Evolutionary conservation across 2,797 vertebrate genomes (phyloP).

Genomic region (Sebastiscus albofasciatus): DNA sequence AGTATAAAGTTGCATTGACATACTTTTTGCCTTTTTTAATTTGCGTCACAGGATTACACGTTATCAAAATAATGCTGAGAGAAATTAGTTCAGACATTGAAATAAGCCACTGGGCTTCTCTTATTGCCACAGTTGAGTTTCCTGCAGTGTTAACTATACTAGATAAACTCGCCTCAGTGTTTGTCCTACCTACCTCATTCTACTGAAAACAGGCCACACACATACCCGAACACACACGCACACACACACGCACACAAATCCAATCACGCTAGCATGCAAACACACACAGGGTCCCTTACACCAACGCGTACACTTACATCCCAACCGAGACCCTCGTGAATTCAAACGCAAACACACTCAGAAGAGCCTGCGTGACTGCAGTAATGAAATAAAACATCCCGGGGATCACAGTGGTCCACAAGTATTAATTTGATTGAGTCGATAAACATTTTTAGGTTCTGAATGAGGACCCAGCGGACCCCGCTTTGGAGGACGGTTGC

Average conservation of each 20-base stretch:
- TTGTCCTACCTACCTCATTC: slow-evolving; percentile 50
- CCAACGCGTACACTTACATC: slow-evolving; percentile 17
- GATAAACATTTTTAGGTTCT: slow-evolving; percentile 58
- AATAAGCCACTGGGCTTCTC: slow-evolving; percentile 48
- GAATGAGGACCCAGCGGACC: slow-evolving; percentile 44
- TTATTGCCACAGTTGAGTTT: slow-evolving; percentile 36
- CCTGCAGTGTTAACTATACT: slow-evolving; percentile 52
- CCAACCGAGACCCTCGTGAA: neutral
- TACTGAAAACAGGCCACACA: slow-evolving; percentile 37
- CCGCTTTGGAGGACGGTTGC: neutral
- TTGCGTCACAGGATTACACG: slow-evolving; percentile 11
- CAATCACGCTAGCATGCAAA: slow-evolving; percentile 9
- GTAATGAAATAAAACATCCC: slow-evolving; percentile 56
- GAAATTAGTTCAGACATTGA: slow-evolving; percentile 48
- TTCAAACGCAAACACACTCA: slow-evolving; percentile 45
- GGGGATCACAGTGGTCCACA: slow-evolving; percentile 48
- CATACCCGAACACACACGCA: neutral
- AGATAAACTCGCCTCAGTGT: slow-evolving; percentile 52
- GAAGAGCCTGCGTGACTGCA: slow-evolving; percentile 28
- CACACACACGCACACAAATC: neutral
- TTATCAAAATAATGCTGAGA: slow-evolving; percentile 35
- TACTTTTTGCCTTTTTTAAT: slow-evolving; percentile 16
- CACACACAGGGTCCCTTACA: slow-evolving; percentile 13
- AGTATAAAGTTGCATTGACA: slow-evolving; percentile 6
- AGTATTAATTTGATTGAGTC: slow-evolving; percentile 70